These are phyloP conservation scores for Tethya wilhelma DNA, from an alignment of 37 sponge, comb jelly and placozoan genomes.

Conservation along the genomic window DNA sequence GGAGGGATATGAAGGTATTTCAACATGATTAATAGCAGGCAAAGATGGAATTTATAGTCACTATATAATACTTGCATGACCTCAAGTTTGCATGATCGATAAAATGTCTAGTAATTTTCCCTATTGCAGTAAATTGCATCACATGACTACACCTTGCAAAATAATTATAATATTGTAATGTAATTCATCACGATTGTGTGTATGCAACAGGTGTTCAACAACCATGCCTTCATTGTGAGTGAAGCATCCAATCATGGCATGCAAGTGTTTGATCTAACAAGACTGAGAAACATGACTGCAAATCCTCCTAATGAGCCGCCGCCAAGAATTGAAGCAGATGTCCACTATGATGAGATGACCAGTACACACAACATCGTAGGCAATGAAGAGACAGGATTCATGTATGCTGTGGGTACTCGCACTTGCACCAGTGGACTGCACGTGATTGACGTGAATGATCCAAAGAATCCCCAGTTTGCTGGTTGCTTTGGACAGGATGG, in stretches of 20 bases:
- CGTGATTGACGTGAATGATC: slow-evolving; percentile 62
- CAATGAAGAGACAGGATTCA: slow-evolving; percentile 72
- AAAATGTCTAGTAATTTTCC: too few relatives aligned
- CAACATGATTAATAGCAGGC: too few relatives aligned
- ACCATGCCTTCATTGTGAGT: slow-evolving; percentile 79
- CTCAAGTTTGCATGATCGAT: too few relatives aligned
- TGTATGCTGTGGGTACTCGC: slow-evolving; percentile 64
- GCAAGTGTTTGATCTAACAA: slow-evolving; percentile 66
- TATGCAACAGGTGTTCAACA: slow-evolving; percentile 43
- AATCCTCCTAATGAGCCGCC: neutral
- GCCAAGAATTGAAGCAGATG: slow-evolving; percentile 15
- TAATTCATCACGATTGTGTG: neutral
- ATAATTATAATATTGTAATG: neutral
- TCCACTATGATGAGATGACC: slow-evolving; percentile 46
- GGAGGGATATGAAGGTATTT: slow-evolving; percentile 80
- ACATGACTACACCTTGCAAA: too few relatives aligned
- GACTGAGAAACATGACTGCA: slow-evolving; percentile 33
- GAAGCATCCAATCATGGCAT: slow-evolving; percentile 71
- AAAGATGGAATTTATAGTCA: too few relatives aligned
- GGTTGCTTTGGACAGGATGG: slow-evolving; percentile 70
- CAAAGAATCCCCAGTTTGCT: slow-evolving; percentile 42
- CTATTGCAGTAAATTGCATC: too few relatives aligned
- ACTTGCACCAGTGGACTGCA: slow-evolving; percentile 74
- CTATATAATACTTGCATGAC: too few relatives aligned
- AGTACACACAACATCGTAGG: slow-evolving; percentile 69